Evolutionary conservation across 2,797 vertebrate species (phyloP).

Genomic region (Lithobates sylvaticus): DNA sequence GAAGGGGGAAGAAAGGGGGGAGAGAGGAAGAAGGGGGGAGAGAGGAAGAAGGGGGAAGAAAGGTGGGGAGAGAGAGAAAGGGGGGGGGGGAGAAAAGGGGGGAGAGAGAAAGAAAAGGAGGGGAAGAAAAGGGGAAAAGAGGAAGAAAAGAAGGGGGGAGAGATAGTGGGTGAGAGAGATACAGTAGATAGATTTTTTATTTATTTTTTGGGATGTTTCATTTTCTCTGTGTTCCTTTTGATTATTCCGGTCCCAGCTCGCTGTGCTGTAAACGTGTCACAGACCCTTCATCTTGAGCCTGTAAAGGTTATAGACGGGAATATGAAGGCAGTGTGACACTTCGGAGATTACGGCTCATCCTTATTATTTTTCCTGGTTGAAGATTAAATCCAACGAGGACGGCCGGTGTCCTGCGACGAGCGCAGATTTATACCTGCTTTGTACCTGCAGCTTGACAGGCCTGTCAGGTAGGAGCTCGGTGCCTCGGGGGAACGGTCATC

Average conservation of each 20-base stretch:
- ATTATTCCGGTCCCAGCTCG: not conserved
- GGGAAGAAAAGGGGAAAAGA: no score
- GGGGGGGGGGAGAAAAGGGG: no score
- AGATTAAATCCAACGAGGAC: conserved; percentile 16
- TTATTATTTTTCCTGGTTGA: not conserved
- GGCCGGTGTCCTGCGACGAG: conserved; percentile 44
- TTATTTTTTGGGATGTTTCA: not conserved
- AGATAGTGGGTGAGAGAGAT: no score
- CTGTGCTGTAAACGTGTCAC: conserved; percentile 4
- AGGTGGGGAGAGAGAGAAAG: no score
- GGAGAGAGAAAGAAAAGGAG: no score
- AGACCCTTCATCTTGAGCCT: conserved; percentile 25
- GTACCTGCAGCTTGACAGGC: conserved; percentile 50
- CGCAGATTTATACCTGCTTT: conserved; percentile 52
- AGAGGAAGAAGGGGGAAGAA: no score
- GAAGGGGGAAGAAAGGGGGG: no score
- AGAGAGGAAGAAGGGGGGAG: no score
- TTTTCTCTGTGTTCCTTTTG: not conserved
- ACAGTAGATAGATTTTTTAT: no score
- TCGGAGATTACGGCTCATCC: conserved; percentile 28
- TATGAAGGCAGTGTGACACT: conserved; percentile 29
- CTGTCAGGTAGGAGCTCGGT: not conserved
- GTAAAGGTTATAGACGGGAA: conserved; percentile 32
- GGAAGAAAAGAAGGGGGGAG: no score
- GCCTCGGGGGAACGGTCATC: conserved; percentile 56